Evolutionary conservation across 2,113 vertebrate genomes (phyloP).

Genomic region (Forbesichthys papilliferus): DNA sequence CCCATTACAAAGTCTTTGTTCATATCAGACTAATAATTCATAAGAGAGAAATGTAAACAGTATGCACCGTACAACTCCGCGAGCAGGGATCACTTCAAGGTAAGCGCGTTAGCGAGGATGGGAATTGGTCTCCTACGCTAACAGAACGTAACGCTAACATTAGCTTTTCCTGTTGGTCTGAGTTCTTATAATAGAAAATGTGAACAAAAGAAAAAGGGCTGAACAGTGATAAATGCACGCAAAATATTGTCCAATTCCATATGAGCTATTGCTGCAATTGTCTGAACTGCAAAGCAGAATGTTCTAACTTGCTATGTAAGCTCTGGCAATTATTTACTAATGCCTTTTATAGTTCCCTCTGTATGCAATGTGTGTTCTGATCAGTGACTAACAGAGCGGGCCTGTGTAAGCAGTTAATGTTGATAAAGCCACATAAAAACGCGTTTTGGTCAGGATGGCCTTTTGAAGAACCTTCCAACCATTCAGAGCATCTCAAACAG

Average conservation of each 20-base stretch:
- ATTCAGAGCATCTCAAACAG: not conserved
- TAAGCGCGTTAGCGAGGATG: conserved; percentile 66
- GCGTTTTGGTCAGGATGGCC: not conserved
- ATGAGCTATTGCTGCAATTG: conserved; percentile 58
- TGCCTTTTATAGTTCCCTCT: conserved; percentile 58
- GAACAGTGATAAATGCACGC: conserved; percentile 33
- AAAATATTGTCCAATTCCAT: conserved; percentile 59
- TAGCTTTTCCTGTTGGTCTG: conserved; percentile 44
- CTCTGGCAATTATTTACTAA: conserved; percentile 63
- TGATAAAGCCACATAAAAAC: conserved; percentile 8
- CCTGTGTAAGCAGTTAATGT: conserved; percentile 28
- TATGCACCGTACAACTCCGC: conserved; percentile 62
- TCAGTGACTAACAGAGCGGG: conserved; percentile 43
- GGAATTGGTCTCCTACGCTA: conserved; percentile 53
- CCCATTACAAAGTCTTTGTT: conserved; percentile 79
- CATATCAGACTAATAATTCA: conserved; percentile 78
- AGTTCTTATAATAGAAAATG: conserved; percentile 8
- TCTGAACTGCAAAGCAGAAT: conserved; percentile 45
- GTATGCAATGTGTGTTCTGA: conserved; percentile 41
- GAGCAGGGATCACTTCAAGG: conserved; percentile 69
- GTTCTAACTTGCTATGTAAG: conserved; percentile 37
- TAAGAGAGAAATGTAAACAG: conserved; percentile 78
- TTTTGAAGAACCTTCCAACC: not conserved
- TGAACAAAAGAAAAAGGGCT: conserved; percentile 25
- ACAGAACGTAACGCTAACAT: conserved; percentile 25